Conservation (phyloP, 2,888 invertebrate genomes). For the Plebejus anna region DNA sequence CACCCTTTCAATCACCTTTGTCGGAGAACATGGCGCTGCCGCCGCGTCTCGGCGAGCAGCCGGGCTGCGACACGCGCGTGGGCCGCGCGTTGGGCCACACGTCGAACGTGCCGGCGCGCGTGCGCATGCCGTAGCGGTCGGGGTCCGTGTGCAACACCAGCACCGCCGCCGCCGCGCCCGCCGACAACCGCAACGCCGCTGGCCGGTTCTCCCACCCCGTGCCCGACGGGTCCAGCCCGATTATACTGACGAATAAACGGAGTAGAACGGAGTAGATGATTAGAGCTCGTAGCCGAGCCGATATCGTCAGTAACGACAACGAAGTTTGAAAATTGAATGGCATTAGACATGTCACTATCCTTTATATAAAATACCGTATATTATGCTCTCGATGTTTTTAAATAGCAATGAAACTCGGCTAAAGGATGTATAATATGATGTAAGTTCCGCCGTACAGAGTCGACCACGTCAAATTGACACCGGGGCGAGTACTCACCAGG, state of each 20-base stretch:
- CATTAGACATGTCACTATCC: too few relatives aligned
- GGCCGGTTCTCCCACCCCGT: slow-evolving; percentile 54
- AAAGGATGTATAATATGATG: too few relatives aligned
- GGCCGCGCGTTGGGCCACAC: slow-evolving; percentile 67
- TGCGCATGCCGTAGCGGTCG: slow-evolving; percentile 54
- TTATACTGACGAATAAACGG: slow-evolving; percentile 51
- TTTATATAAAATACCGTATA: too few relatives aligned
- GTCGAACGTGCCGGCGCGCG: slow-evolving; percentile 56
- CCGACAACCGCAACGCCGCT: slow-evolving; percentile 46
- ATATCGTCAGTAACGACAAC: too few relatives aligned
- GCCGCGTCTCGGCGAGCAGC: slow-evolving; percentile 47
- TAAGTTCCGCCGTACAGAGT: too few relatives aligned
- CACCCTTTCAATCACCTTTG: slow-evolving; percentile 48
- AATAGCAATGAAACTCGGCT: too few relatives aligned
- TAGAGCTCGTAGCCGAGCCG: too few relatives aligned
- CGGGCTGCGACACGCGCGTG: slow-evolving; percentile 58
- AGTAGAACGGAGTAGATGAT: neutral
- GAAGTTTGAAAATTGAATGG: too few relatives aligned
- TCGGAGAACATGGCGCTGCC: slow-evolving; percentile 49
- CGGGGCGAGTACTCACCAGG: slow-evolving; percentile 49
- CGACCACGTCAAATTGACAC: too few relatives aligned
- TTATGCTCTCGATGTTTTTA: too few relatives aligned
- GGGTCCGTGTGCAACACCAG: slow-evolving; percentile 63
- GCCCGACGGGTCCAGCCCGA: slow-evolving; percentile 63
- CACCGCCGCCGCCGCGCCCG: slow-evolving; percentile 55